Evolutionary conservation across 2,888 invertebrate species (phyloP).

Genomic region (Erpobdella octoculata): DNA sequence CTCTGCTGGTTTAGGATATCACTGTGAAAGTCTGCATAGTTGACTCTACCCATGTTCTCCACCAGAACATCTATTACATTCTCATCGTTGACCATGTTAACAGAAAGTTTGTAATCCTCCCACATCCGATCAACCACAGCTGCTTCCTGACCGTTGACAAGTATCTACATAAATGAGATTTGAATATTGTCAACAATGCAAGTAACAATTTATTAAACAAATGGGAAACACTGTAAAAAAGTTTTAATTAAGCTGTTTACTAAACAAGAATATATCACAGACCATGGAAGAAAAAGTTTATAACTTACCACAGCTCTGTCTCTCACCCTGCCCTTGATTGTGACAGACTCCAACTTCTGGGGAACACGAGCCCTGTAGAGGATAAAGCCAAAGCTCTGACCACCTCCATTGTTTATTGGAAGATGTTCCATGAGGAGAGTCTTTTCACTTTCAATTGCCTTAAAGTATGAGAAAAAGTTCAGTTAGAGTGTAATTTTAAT

Average conservation of each 20-base stretch:
- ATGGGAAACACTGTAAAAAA: background rate
- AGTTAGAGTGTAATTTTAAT: too few relatives aligned
- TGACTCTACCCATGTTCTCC: constrained; percentile 55
- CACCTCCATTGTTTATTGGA: constrained; percentile 49
- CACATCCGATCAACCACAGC: constrained; percentile 34
- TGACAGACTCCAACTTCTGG: constrained; percentile 34
- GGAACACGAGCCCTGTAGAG: constrained; percentile 54
- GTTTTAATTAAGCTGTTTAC: background rate
- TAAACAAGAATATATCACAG: background rate
- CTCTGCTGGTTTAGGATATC: constrained; percentile 50
- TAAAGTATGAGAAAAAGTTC: too few relatives aligned
- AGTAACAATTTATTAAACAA: background rate
- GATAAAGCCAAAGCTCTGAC: constrained; percentile 59
- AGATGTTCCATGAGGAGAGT: constrained; percentile 49
- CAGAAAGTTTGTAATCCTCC: constrained; percentile 13
- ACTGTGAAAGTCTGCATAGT: constrained; percentile 45
- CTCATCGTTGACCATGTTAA: background rate
- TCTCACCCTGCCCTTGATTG: constrained; percentile 44
- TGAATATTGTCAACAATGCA: background rate
- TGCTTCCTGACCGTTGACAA: constrained; percentile 46
- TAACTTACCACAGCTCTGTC: constrained; percentile 55
- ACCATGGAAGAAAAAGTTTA: background rate
- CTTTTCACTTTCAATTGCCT: constrained; percentile 31
- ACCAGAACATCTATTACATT: constrained; percentile 52
- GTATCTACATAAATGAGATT: constrained; percentile 42